These are phyloP conservation scores for Poicephalus meyeri DNA, from an alignment of 2,113 vertebrate species.

Conservation along the genomic window DNA sequence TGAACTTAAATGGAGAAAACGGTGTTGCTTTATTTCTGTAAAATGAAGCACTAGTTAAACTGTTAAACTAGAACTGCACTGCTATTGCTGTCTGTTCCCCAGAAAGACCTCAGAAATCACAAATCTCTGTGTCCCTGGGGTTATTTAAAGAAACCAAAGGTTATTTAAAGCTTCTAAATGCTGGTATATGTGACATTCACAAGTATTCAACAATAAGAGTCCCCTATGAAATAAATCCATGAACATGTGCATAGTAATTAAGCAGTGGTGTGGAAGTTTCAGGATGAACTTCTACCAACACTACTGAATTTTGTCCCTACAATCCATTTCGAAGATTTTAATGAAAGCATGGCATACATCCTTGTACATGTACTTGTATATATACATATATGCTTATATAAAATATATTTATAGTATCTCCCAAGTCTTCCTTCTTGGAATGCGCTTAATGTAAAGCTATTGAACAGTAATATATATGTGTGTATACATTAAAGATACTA, in stretches of 20 bases:
- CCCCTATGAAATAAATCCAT: constrained; percentile 33
- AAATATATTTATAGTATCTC: background rate
- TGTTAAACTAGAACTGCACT: background rate
- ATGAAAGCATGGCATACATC: background rate
- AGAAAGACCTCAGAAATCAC: constrained; percentile 1
- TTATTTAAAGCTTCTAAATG: constrained; percentile 41
- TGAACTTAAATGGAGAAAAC: background rate
- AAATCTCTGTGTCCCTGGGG: background rate
- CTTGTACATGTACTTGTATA: background rate
- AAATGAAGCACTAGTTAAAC: background rate
- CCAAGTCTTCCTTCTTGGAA: background rate
- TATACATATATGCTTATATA: background rate
- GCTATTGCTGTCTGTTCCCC: background rate
- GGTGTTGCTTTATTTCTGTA: constrained; percentile 2
- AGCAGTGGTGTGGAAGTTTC: background rate
- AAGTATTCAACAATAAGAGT: constrained; percentile 20
- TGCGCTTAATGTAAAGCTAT: background rate
- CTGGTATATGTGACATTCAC: constrained; percentile 53
- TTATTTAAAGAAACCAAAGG: constrained; percentile 56
- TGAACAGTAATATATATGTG: background rate
- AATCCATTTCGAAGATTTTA: background rate
- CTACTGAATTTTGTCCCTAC: background rate
- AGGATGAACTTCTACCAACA: background rate
- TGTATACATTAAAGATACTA: background rate
- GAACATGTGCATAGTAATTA: background rate